phyloP scores from a whole-genome alignment of 2,888 invertebrate species.

The Rhaphigaster nebulosa region DNA sequence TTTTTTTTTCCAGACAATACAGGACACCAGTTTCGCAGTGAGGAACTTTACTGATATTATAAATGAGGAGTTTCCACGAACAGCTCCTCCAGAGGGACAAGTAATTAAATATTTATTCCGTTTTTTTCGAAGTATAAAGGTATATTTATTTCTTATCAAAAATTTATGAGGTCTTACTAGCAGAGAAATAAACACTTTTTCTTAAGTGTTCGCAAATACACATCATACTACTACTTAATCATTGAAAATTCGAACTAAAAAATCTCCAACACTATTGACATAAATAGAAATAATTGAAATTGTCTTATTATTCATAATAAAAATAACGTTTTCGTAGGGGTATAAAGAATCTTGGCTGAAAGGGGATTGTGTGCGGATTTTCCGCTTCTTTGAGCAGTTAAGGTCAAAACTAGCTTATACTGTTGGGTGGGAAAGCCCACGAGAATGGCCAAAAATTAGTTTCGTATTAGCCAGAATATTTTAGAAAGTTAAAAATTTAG shows the following conservation, averaged over 20 bases:
- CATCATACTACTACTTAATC: no score
- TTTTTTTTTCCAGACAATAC: slow-evolving; percentile 58
- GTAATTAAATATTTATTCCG: background rate
- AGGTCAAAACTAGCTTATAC: slow-evolving; percentile 14
- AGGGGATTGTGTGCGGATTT: background rate
- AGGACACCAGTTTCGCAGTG: slow-evolving; percentile 57
- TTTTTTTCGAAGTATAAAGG: background rate
- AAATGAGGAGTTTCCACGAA: slow-evolving; percentile 60
- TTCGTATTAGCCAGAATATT: background rate
- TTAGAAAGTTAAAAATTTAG: background rate
- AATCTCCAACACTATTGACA: no score
- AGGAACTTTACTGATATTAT: slow-evolving; percentile 60
- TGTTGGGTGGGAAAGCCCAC: background rate
- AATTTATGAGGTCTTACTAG: no score
- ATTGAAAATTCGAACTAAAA: no score
- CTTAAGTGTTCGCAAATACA: no score
- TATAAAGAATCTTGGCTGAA: background rate
- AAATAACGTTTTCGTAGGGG: background rate
- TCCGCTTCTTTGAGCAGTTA: slow-evolving; percentile 4
- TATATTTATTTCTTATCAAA: background rate
- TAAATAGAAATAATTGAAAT: no score
- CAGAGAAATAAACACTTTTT: no score
- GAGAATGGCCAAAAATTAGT: slow-evolving; percentile 1
- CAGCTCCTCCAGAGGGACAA: slow-evolving; percentile 53
- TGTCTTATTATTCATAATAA: no score